These are phyloP conservation scores for Suillia variegata DNA, from an alignment of 2,888 invertebrate genomes.

Conservation along the genomic window DNA sequence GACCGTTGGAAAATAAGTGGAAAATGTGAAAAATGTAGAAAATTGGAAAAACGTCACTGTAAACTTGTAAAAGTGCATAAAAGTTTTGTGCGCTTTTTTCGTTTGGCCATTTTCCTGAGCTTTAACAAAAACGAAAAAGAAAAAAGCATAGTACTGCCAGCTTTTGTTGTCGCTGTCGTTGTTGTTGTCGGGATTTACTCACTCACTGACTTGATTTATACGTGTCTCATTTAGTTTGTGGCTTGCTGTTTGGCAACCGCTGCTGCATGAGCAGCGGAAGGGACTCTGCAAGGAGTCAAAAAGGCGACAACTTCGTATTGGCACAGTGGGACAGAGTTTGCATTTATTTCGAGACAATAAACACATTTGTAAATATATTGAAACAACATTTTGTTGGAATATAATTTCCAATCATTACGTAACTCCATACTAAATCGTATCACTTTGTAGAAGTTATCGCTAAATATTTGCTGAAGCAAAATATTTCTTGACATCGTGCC, in stretches of 20 bases:
- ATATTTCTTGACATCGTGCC: too few relatives aligned
- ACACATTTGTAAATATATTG: too few relatives aligned
- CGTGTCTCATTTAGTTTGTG: neutral
- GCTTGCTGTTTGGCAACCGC: neutral
- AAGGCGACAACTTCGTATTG: neutral
- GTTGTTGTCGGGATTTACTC: neutral
- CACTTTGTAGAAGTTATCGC: too few relatives aligned
- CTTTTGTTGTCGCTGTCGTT: neutral
- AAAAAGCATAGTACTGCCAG: neutral
- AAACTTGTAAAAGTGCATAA: neutral
- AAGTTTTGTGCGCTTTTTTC: neutral
- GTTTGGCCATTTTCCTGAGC: neutral
- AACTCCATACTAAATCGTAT: too few relatives aligned
- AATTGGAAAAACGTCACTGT: neutral
- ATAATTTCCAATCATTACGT: too few relatives aligned
- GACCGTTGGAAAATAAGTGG: slow-evolving; percentile 10
- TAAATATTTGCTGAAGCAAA: too few relatives aligned
- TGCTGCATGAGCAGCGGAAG: neutral
- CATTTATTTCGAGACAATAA: too few relatives aligned
- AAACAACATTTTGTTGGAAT: too few relatives aligned
- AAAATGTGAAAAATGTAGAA: neutral
- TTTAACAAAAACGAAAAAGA: neutral
- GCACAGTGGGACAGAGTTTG: neutral
- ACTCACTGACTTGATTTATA: slow-evolving; percentile 1
- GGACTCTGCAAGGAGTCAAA: neutral